These are phyloP conservation scores for Dryobota labecula DNA, from an alignment of 2,888 invertebrate genomes.

Conservation along the genomic window DNA sequence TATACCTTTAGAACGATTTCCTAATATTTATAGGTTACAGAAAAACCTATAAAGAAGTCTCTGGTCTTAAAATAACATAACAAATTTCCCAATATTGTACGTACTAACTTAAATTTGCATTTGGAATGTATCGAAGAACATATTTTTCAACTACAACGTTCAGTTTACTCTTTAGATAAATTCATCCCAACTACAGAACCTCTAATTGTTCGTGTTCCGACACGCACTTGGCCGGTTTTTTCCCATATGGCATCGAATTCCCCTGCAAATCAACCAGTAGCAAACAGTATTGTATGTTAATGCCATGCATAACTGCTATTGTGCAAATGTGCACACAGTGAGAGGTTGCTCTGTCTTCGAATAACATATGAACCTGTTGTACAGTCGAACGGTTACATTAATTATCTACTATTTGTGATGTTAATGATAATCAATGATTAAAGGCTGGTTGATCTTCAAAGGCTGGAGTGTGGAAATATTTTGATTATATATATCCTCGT, in stretches of 20 bases:
- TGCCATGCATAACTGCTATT: slow-evolving; percentile 36
- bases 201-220: too few species aligned
- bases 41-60: too few species aligned
- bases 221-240: too few species aligned
- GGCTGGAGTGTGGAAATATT: neutral
- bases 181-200: too few species aligned
- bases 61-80: too few species aligned
- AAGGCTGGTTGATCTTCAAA: neutral
- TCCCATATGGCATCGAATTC: neutral
- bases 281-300: slow-evolving; percentile 52
- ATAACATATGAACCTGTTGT: slow-evolving; percentile 34
- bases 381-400: slow-evolving; percentile 24
- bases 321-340: slow-evolving; percentile 23
- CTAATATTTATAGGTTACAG: too few species aligned
- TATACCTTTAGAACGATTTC: too few species aligned
- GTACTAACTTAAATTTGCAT: too few species aligned
- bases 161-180: too few species aligned
- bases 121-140: too few species aligned
- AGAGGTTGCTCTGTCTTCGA: slow-evolving; percentile 29
- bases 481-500: neutral
- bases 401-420: slow-evolving; percentile 28
- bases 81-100: too few species aligned
- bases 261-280: slow-evolving; percentile 31
- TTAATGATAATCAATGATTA: slow-evolving; percentile 18
- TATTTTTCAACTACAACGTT: too few species aligned